Conservation (phyloP, 2,888 invertebrate genomes). For the Drosophila hamatofila region DNA sequence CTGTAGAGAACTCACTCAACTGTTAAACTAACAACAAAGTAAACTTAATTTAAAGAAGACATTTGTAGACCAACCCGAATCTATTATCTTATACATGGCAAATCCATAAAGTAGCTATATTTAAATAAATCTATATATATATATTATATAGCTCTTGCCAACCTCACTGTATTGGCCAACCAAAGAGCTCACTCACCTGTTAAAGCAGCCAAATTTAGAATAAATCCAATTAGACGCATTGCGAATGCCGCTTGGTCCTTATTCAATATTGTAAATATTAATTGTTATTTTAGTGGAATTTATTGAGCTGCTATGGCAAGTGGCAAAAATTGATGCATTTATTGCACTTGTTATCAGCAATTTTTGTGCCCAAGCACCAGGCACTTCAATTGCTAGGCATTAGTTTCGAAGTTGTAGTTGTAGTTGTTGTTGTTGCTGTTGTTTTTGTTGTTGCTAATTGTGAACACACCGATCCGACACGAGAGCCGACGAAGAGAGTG, state of each 20-base stretch:
- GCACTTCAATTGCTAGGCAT: constrained; percentile 44
- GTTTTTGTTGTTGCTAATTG: constrained; percentile 36
- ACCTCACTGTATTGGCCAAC: constrained; percentile 6
- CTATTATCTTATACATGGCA: neutral
- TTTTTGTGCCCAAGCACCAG: constrained; percentile 10
- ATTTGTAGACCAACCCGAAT: neutral
- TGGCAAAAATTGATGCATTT: constrained; percentile 35
- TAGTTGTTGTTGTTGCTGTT: constrained; percentile 18
- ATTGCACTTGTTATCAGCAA: constrained; percentile 36
- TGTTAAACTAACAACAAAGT: neutral
- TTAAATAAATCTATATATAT: neutral
- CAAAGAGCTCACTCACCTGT: constrained; percentile 80
- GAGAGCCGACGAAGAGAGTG: constrained; percentile 38
- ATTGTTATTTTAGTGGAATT: constrained; percentile 11
- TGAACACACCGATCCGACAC: constrained; percentile 59
- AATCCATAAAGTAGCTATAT: neutral
- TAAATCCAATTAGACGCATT: constrained; percentile 84
- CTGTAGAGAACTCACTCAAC: neutral
- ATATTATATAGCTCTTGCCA: neutral
- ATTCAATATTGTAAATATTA: constrained; percentile 20
- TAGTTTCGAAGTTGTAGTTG: constrained; percentile 15
- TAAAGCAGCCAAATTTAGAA: constrained; percentile 84
- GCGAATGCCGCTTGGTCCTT: constrained; percentile 20
- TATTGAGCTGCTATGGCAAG: constrained; percentile 1
- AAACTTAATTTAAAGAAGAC: neutral